Conservation (phyloP, 2,888 invertebrate genomes). For the Dynastes maya region DNA sequence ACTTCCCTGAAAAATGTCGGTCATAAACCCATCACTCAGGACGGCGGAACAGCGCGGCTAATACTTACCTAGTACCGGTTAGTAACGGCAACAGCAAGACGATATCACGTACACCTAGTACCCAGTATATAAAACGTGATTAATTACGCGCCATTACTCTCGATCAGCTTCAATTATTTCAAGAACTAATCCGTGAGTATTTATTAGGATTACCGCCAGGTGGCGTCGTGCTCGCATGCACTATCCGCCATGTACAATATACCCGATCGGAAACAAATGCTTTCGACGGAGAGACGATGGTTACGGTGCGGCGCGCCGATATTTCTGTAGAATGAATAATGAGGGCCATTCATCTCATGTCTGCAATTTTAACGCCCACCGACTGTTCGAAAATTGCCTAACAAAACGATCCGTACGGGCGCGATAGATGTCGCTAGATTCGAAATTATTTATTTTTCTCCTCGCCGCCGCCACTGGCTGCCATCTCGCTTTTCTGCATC, state of each 20-base stretch:
- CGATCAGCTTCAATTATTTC: slow-evolving; percentile 40
- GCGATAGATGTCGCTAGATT: slow-evolving; percentile 39
- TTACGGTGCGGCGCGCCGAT: slow-evolving; percentile 30
- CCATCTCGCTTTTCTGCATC: slow-evolving; percentile 3
- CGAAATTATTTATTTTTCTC: slow-evolving; percentile 40
- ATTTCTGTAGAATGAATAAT: slow-evolving; percentile 45
- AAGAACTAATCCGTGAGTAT: slow-evolving; percentile 41
- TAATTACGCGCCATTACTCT: slow-evolving; percentile 34
- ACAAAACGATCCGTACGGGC: slow-evolving; percentile 41
- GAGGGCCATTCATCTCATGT: slow-evolving; percentile 42
- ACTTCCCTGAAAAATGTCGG: background rate
- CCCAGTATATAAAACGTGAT: slow-evolving; percentile 26
- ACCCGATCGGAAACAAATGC: slow-evolving; percentile 37
- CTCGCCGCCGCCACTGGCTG: slow-evolving; percentile 13
- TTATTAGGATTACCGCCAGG: slow-evolving; percentile 40
- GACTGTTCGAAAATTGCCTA: slow-evolving; percentile 46
- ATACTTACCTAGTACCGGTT: background rate
- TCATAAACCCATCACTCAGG: slow-evolving; percentile 1
- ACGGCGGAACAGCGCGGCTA: background rate
- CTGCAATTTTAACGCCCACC: slow-evolving; percentile 43
- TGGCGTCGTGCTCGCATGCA: slow-evolving; percentile 1
- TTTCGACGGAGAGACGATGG: slow-evolving; percentile 28
- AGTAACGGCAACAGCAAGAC: background rate
- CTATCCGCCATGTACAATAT: slow-evolving; percentile 7
- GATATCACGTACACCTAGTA: slow-evolving; percentile 8